phyloP scores from a whole-genome alignment of 2,113 vertebrate genomes.

The Myotis lucifugus region DNA sequence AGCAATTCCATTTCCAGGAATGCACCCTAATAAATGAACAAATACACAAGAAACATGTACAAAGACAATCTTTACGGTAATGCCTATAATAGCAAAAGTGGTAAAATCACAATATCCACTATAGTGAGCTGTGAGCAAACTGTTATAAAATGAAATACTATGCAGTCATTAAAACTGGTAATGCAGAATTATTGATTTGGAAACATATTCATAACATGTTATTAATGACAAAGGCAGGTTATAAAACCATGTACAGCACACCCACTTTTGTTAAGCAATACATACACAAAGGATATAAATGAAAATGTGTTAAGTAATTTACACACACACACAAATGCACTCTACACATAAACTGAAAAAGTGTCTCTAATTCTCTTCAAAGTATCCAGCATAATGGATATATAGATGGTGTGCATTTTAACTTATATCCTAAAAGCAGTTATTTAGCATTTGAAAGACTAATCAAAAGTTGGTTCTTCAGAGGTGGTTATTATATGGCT shows the following conservation, averaged over 20 bases:
- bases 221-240: background rate
- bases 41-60: background rate
- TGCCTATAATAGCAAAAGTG: background rate
- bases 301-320: conserved; percentile 1
- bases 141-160: background rate
- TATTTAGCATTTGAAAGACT: background rate
- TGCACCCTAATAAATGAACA: background rate
- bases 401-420: background rate
- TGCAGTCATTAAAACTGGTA: background rate
- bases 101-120: background rate
- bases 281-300: background rate
- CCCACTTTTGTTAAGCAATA: conserved; percentile 4
- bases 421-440: background rate
- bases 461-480: background rate
- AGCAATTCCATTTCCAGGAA: conserved; percentile 14
- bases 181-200: background rate
- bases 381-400: background rate
- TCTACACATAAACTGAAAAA: background rate
- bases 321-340: background rate
- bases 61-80: background rate
- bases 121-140: background rate
- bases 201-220: background rate
- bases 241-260: background rate
- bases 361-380: background rate
- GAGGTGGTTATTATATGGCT: background rate